phyloP scores from a whole-genome alignment of 2,888 invertebrate species.

The Ashinkailepas kermadecensis region DNA sequence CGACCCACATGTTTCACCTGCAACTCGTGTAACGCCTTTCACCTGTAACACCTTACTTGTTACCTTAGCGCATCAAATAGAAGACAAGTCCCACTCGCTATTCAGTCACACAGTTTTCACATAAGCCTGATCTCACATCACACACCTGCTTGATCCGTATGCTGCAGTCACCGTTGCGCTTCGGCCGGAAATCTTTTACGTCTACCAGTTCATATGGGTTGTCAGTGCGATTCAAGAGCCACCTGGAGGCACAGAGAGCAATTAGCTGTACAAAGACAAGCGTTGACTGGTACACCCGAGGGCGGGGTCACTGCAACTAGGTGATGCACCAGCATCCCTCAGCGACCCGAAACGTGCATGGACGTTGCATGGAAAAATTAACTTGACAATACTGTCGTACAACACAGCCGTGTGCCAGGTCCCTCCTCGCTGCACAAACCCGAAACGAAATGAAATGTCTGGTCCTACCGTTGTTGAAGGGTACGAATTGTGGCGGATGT shows the following conservation, averaged over 20 bases:
- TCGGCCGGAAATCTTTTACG: slow-evolving; percentile 1
- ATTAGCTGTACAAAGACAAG: background rate
- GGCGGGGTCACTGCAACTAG: too few relatives aligned
- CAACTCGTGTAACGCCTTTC: too few relatives aligned
- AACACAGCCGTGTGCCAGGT: too few relatives aligned
- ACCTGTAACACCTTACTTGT: too few relatives aligned
- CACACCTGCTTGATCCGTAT: slow-evolving; percentile 9
- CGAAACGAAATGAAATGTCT: too few relatives aligned
- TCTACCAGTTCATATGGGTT: slow-evolving; percentile 8
- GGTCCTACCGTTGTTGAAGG: too few relatives aligned
- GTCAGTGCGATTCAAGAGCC: slow-evolving; percentile 8
- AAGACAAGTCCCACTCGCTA: too few relatives aligned
- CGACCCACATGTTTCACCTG: too few relatives aligned
- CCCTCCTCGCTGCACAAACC: too few relatives aligned
- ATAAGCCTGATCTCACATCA: background rate
- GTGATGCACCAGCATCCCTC: background rate
- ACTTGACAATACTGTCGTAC: background rate
- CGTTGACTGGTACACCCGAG: too few relatives aligned
- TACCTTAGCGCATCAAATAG: too few relatives aligned
- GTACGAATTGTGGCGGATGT: too few relatives aligned
- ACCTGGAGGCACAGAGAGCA: background rate
- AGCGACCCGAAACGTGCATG: background rate
- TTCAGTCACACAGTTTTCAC: background rate
- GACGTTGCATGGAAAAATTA: background rate
- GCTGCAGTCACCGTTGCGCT: slow-evolving; percentile 14